A percentile compares a stretch with the other conserved stretches of the same genome.
These are phyloP conservation scores for Ahaetulla prasina DNA, from an alignment of 2,113 vertebrate species.

Conservation along the genomic window DNA sequence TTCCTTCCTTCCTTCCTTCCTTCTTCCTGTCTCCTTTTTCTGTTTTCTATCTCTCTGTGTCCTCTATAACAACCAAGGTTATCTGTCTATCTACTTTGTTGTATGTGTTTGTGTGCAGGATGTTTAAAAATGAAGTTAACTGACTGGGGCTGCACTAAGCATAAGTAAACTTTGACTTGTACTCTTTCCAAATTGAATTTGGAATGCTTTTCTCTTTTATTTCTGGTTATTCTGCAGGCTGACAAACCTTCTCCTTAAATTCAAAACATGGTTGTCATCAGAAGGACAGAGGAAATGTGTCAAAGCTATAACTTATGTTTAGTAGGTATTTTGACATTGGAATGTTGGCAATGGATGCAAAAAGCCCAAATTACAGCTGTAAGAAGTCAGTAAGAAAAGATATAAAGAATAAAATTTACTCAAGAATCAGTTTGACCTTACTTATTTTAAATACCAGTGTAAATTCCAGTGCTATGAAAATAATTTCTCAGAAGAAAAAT, in stretches of 20 bases:
- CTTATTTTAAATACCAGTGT: constrained; percentile 21
- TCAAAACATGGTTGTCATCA: not conserved
- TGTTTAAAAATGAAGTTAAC: constrained; percentile 2
- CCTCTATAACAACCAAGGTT: not conserved
- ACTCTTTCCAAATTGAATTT: constrained; percentile 29
- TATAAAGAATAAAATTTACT: constrained; percentile 17
- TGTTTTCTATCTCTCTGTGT: not conserved
- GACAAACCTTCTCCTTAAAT: constrained; percentile 13
- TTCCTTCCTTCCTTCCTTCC: not conserved
- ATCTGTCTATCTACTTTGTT: not conserved
- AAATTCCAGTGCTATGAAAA: constrained; percentile 17
- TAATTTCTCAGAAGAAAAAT: not conserved
- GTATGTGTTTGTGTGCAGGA: not conserved
- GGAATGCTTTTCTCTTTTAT: not conserved
- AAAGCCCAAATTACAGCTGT: not conserved
- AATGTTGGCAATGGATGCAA: constrained; percentile 3
- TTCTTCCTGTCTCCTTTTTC: not conserved
- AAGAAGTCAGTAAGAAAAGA: constrained; percentile 24
- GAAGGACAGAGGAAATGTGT: constrained; percentile 14
- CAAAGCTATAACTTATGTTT: not conserved
- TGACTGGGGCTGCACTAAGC: not conserved
- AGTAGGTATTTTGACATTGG: not conserved
- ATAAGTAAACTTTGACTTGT: constrained; percentile 17
- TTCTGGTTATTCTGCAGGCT: constrained; percentile 3
- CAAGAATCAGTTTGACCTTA: not conserved